These are phyloP conservation scores for Gryllus bimaculatus DNA, from an alignment of 1,140 invertebrate genomes.

Conservation along the genomic window DNA sequence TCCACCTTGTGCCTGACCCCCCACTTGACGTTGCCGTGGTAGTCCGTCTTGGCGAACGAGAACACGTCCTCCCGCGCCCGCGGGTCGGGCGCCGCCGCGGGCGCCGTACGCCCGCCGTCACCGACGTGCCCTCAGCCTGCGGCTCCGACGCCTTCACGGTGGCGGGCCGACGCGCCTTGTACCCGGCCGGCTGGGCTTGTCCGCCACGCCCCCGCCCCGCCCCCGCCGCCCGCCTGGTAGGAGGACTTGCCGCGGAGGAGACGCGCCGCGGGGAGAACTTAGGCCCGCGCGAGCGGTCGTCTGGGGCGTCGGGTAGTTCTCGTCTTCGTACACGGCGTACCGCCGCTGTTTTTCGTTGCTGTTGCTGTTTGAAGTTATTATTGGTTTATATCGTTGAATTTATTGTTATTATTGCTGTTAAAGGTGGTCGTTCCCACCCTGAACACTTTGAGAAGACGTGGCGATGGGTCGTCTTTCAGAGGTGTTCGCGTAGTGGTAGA, in stretches of 20 bases:
- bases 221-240: no score
- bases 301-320: background rate
- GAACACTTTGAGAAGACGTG: background rate
- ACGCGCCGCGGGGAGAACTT: no score
- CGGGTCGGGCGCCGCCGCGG: background rate
- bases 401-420: no score
- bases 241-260: no score
- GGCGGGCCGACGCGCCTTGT: background rate
- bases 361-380: no score
- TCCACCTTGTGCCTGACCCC: constrained; percentile 31
- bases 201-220: background rate
- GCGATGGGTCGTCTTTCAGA: background rate
- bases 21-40: constrained; percentile 35
- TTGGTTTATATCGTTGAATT: no score
- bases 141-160: background rate
- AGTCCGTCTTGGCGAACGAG: constrained; percentile 32
- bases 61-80: background rate
- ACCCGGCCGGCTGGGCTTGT: background rate
- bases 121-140: background rate
- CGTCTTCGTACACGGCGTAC: background rate
- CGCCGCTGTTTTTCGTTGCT: background rate
- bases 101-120: background rate
- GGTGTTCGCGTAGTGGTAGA: background rate
- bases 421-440: background rate
- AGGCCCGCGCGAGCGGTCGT: no score